Percentiles rank a stretch among this genome's conserved stretches.
Evolutionary conservation across 2,113 vertebrate species (phyloP).

Genomic region (Otolemur garnettii): DNA sequence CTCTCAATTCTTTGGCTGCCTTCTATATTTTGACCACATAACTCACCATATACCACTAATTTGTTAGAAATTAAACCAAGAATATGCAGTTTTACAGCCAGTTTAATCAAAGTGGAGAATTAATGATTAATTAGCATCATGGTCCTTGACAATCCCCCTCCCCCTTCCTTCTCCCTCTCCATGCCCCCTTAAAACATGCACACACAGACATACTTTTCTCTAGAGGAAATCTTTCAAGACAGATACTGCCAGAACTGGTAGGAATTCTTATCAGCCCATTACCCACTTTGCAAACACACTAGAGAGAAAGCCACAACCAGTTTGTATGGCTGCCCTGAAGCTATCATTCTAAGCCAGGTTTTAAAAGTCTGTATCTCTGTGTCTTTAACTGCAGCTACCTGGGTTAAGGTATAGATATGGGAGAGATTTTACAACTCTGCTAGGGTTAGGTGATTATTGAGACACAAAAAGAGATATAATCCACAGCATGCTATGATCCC

Average conservation of each 20-base stretch:
- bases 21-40: background rate
- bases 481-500: background rate
- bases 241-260: background rate
- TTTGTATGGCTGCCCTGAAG: background rate
- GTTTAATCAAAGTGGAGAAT: background rate
- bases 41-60: background rate
- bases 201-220: background rate
- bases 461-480: background rate
- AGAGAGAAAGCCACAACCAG: background rate
- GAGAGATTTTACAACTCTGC: background rate
- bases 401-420: background rate
- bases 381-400: background rate
- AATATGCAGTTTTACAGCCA: background rate
- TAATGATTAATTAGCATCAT: constrained; percentile 75
- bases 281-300: background rate
- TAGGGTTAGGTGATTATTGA: background rate
- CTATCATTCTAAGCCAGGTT: background rate
- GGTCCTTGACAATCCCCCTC: constrained; percentile 54
- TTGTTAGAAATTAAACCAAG: background rate
- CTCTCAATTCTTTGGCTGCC: background rate
- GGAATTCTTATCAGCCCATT: constrained; percentile 36
- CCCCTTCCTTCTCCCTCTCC: background rate
- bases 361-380: background rate
- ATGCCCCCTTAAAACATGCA: background rate
- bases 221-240: constrained; percentile 59